Percentiles rank a stretch among this genome's conserved stretches.
These are phyloP conservation scores for Pampus argenteus DNA, from an alignment of 2,797 vertebrate species.

Conservation along the genomic window DNA sequence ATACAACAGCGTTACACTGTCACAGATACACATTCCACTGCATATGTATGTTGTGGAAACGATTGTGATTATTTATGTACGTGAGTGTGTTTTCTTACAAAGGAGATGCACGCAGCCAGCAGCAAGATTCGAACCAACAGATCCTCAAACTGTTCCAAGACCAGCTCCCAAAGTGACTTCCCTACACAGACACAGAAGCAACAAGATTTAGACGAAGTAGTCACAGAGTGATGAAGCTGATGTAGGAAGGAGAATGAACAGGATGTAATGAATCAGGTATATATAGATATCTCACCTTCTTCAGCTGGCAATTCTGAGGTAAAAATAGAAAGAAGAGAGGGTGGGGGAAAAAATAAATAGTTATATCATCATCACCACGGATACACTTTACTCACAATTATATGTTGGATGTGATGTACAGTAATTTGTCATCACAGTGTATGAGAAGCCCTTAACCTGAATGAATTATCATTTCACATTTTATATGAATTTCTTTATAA, in stretches of 20 bases:
- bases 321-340: slow-evolving; percentile 22
- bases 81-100: slow-evolving; percentile 77
- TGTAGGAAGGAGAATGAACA: background rate
- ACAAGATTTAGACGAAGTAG: background rate
- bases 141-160: slow-evolving; percentile 88
- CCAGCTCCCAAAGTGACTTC: slow-evolving; percentile 86
- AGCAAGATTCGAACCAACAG: slow-evolving; percentile 86
- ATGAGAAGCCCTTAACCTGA: background rate
- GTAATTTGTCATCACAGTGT: background rate
- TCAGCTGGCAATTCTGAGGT: slow-evolving; percentile 84
- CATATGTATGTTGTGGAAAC: background rate
- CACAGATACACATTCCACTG: background rate
- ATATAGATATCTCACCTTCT: slow-evolving; percentile 76
- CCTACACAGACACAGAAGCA: slow-evolving; percentile 68
- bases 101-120: slow-evolving; percentile 87
- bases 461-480: background rate
- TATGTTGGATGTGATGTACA: background rate
- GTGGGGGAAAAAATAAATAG: slow-evolving; percentile 5
- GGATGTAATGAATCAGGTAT: background rate
- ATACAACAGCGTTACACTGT: background rate
- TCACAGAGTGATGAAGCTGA: background rate
- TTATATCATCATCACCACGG: background rate
- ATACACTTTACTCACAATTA: background rate
- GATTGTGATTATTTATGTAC: background rate
- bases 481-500: background rate